phyloP scores from a whole-genome alignment of 2,888 invertebrate species.

The Drosophila kanekoi region DNA sequence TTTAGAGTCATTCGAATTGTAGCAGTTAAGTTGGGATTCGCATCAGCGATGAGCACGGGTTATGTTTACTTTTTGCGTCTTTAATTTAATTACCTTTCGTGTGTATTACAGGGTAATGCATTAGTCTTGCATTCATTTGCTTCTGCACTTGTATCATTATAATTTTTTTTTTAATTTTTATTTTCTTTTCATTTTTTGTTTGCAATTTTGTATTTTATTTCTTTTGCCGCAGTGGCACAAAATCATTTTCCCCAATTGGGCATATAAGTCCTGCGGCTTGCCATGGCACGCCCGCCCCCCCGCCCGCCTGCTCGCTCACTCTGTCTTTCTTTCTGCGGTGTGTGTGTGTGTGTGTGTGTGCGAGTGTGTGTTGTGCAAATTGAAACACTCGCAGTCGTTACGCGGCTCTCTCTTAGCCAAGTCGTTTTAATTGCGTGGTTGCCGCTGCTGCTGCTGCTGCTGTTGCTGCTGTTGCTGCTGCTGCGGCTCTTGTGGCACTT shows the following conservation, averaged over 20 bases:
- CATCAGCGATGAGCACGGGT: too few relatives aligned
- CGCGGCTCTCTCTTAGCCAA: slow-evolving; percentile 44
- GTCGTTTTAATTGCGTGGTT: slow-evolving; percentile 46
- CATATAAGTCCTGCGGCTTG: slow-evolving; percentile 72
- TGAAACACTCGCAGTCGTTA: slow-evolving; percentile 73
- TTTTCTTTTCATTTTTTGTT: slow-evolving; percentile 17
- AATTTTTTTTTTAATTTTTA: slow-evolving; percentile 7
- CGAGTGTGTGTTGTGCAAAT: slow-evolving; percentile 56
- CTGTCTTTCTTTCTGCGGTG: not conserved
- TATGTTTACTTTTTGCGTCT: too few relatives aligned
- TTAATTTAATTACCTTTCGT: not conserved
- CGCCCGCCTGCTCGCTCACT: not conserved
- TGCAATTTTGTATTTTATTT: slow-evolving; percentile 37
- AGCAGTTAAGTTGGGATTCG: not conserved
- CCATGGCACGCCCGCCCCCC: not conserved
- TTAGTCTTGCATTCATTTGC: not conserved
- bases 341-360: slow-evolving; percentile 20
- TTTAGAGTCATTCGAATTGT: not conserved
- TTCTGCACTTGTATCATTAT: slow-evolving; percentile 5
- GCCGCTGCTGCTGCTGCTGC: slow-evolving; percentile 6
- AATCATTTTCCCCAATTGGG: slow-evolving; percentile 79
- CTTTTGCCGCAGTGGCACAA: slow-evolving; percentile 76
- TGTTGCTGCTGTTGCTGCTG: too few relatives aligned
- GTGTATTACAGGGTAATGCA: not conserved
- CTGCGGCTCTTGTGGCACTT: slow-evolving; percentile 49